These are phyloP conservation scores for Cephalopholis sonnerati DNA, from an alignment of 2,113 vertebrate genomes.

Conservation along the genomic window DNA sequence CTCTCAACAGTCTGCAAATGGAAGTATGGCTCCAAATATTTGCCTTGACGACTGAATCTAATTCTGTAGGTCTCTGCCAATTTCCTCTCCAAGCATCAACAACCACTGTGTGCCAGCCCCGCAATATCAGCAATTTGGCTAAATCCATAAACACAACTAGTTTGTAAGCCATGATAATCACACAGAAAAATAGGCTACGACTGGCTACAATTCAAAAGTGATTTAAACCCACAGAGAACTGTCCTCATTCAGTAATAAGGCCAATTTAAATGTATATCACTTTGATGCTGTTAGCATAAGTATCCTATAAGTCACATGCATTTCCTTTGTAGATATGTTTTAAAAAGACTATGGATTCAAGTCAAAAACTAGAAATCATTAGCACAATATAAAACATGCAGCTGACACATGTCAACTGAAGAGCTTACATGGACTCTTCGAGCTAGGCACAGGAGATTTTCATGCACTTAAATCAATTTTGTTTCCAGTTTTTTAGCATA, in stretches of 20 bases:
- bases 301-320: neutral
- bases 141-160: conserved; percentile 53
- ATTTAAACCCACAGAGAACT: conserved; percentile 37
- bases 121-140: conserved; percentile 50
- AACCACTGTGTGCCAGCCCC: conserved; percentile 31
- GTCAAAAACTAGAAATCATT: neutral
- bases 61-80: conserved; percentile 55
- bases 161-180: conserved; percentile 53
- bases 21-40: conserved; percentile 59
- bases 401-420: neutral
- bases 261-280: conserved; percentile 32
- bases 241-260: conserved; percentile 40
- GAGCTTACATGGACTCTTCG: neutral
- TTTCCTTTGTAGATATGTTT: conserved; percentile 32
- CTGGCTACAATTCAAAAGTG: conserved; percentile 33
- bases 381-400: neutral
- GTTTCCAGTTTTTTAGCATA: neutral
- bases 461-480: neutral
- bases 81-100: conserved; percentile 42
- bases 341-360: neutral
- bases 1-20: conserved; percentile 36
- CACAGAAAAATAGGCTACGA: conserved; percentile 37
- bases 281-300: conserved; percentile 27
- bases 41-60: conserved; percentile 58
- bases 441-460: neutral